Evolutionary conservation across 2,888 invertebrate species (phyloP).

Genomic region (Loripinus fragilis): DNA sequence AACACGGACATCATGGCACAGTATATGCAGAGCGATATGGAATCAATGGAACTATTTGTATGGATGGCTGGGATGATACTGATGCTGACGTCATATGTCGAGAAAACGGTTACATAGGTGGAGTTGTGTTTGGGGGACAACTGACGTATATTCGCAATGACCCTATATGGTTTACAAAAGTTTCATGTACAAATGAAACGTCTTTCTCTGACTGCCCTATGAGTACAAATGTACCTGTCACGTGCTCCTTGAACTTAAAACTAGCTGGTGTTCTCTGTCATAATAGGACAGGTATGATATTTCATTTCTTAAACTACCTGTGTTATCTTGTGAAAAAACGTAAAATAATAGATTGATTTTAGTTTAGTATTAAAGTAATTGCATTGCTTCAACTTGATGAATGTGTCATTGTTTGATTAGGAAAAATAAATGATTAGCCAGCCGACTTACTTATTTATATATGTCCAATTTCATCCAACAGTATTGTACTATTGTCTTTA

Average conservation of each 20-base stretch:
- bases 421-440: too few relatives aligned
- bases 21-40: conserved; percentile 88
- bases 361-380: too few relatives aligned
- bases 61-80: conserved; percentile 68
- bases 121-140: conserved; percentile 66
- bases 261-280: conserved; percentile 75
- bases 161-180: conserved; percentile 65
- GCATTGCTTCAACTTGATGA: too few relatives aligned
- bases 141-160: conserved; percentile 46
- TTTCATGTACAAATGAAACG: conserved; percentile 64
- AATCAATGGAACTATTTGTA: conserved; percentile 87
- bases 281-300: conserved; percentile 62
- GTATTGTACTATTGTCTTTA: too few relatives aligned
- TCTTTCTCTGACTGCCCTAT: conserved; percentile 60
- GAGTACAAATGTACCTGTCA: conserved; percentile 48
- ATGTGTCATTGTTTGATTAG: too few relatives aligned
- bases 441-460: too few relatives aligned
- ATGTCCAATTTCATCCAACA: too few relatives aligned
- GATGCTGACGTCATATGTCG: conserved; percentile 71
- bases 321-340: too few relatives aligned
- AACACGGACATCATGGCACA: conserved; percentile 85
- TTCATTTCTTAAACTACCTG: too few relatives aligned
- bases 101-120: conserved; percentile 65
- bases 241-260: conserved; percentile 61
- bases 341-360: too few relatives aligned